phyloP scores from a whole-genome alignment of 2,113 vertebrate species.

The Pygoscelis adeliae region DNA sequence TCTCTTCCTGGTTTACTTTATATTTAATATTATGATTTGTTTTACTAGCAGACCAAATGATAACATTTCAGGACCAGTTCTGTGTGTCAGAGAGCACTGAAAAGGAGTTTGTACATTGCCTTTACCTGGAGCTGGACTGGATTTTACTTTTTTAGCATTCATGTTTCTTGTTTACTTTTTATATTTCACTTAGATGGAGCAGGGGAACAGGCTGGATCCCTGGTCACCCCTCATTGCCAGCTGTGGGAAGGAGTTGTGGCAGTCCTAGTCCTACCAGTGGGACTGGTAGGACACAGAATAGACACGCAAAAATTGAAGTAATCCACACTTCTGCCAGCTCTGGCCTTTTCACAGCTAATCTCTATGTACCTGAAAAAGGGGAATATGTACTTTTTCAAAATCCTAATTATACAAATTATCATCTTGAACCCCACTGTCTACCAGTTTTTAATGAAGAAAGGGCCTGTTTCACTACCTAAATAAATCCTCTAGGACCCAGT shows the following conservation, averaged over 20 bases:
- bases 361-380: neutral
- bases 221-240: neutral
- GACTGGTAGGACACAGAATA: neutral
- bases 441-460: neutral
- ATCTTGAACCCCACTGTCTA: neutral
- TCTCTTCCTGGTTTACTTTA: neutral
- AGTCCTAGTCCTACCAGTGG: neutral
- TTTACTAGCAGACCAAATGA: neutral
- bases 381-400: neutral
- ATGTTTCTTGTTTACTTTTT: neutral
- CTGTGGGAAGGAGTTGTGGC: neutral
- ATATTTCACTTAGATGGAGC: neutral
- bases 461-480: neutral
- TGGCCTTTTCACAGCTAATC: neutral
- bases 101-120: neutral
- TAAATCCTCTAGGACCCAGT: neutral
- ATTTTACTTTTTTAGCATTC: neutral
- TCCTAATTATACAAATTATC: neutral
- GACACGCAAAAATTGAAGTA: neutral
- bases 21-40: neutral
- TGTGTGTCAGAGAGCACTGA: neutral
- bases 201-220: neutral
- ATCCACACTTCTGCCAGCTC: neutral
- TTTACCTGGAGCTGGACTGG: neutral
- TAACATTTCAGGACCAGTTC: neutral